Percentiles rank a stretch among this genome's conserved stretches.
Evolutionary conservation across 2,888 invertebrate species (phyloP).

Genomic region (Spicauda simplicius): DNA sequence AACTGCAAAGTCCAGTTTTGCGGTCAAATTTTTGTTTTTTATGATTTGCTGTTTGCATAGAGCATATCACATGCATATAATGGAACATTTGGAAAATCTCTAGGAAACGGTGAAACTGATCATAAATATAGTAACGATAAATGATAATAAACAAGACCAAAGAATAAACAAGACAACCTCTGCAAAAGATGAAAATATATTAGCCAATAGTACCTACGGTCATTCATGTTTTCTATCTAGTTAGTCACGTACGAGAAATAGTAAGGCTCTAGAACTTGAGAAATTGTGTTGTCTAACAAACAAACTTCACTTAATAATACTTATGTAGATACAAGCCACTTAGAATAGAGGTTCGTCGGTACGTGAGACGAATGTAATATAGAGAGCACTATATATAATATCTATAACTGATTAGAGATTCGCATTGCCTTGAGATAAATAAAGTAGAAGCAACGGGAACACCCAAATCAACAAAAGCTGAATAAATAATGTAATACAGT

Average conservation of each 20-base stretch:
- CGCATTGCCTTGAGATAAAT: conserved; percentile 5
- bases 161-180: no score
- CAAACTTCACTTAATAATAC: conserved; percentile 5
- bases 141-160: no score
- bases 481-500: conserved; percentile 19
- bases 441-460: conserved; percentile 17
- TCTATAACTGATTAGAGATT: conserved; percentile 19
- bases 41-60: no score
- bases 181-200: no score
- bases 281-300: neutral
- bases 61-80: no score
- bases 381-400: neutral
- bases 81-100: no score
- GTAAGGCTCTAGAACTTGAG: neutral
- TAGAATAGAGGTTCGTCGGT: neutral
- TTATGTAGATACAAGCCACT: conserved; percentile 6
- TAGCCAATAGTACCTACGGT: neutral
- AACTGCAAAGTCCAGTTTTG: no score
- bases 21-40: no score
- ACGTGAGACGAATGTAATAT: neutral
- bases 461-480: conserved; percentile 22
- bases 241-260: conserved; percentile 1
- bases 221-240: neutral
- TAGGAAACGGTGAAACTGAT: no score
- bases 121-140: no score